Evolutionary conservation across 2,888 invertebrate genomes (phyloP).

Genomic region (Aporophyla nigra): DNA sequence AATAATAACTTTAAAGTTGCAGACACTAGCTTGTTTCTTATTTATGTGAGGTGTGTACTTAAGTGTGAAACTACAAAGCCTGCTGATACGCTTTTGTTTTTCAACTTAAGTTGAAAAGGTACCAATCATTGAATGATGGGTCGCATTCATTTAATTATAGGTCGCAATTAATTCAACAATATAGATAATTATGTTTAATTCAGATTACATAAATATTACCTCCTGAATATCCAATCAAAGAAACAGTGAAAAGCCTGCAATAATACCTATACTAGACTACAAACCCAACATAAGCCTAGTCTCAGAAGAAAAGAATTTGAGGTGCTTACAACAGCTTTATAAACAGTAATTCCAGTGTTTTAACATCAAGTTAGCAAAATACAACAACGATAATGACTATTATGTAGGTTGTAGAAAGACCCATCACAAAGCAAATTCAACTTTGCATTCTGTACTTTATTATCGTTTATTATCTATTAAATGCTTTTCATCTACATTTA

Average conservation of each 20-base stretch:
- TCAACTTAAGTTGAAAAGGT: neutral
- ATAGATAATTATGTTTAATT: neutral
- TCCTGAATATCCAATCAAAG: neutral
- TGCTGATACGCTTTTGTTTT: no score
- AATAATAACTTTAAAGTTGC: no score
- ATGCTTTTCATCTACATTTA: neutral
- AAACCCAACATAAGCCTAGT: neutral
- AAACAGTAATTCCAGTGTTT: neutral
- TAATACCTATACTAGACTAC: neutral
- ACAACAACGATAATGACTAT: neutral
- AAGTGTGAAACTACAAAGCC: neutral
- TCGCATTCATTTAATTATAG: neutral
- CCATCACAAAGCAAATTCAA: neutral
- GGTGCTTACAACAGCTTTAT: neutral
- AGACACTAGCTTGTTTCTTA: neutral
- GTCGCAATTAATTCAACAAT: neutral
- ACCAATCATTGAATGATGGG: neutral
- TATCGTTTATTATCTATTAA: neutral
- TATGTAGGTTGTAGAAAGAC: neutral
- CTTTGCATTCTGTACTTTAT: neutral
- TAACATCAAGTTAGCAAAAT: neutral
- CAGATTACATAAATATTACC: neutral
- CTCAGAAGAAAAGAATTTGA: neutral
- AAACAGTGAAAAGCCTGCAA: neutral
- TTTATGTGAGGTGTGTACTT: neutral